Evolutionary conservation across 2,797 vertebrate species (phyloP).

Genomic region (Microhierax caerulescens): DNA sequence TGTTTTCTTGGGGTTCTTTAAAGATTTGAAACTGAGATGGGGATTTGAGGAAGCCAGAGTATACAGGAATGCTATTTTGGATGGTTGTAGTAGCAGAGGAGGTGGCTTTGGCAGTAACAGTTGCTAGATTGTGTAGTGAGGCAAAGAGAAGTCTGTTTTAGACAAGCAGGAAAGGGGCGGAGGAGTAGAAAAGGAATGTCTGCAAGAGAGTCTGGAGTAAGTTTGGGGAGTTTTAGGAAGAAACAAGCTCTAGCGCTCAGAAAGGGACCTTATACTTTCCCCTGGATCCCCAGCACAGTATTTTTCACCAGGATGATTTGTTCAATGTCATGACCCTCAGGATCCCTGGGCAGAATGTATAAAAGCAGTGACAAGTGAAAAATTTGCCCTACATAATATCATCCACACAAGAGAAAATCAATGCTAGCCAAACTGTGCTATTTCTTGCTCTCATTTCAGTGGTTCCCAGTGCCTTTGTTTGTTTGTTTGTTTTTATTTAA

Average conservation of each 20-base stretch:
- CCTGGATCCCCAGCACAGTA: background rate
- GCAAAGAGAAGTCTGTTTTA: constrained; percentile 35
- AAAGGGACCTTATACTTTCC: background rate
- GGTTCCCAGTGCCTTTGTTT: background rate
- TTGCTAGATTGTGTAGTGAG: constrained; percentile 52
- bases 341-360: background rate
- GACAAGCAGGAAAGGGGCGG: constrained; percentile 12
- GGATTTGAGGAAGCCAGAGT: background rate
- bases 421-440: background rate
- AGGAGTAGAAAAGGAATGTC: constrained; percentile 41
- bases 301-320: background rate
- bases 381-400: constrained; percentile 32
- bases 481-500: background rate
- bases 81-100: constrained; percentile 21
- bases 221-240: background rate
- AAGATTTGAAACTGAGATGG: background rate
- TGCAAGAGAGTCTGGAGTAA: background rate
- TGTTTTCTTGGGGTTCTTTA: background rate
- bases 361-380: constrained; percentile 35
- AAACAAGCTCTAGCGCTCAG: background rate
- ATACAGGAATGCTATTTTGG: constrained; percentile 5
- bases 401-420: background rate
- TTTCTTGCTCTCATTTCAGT: background rate
- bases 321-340: background rate
- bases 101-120: constrained; percentile 48